Percentiles rank a stretch among this genome's conserved stretches.
Evolutionary conservation across 2,888 invertebrate species (phyloP).

Genomic region (Drosophila percnosoma): DNA sequence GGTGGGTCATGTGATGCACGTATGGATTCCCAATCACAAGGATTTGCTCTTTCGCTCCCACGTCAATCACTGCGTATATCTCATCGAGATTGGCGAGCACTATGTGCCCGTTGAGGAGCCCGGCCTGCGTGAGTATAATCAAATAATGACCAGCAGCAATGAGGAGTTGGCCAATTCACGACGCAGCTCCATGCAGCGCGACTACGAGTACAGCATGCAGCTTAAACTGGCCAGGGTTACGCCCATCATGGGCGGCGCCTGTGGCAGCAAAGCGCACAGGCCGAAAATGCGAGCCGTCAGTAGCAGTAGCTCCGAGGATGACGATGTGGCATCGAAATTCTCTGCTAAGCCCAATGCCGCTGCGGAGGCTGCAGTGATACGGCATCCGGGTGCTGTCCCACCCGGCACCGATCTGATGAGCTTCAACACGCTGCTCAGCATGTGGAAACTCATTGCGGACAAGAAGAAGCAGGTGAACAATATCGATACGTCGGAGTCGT

Average conservation of each 20-base stretch:
- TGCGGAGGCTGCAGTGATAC: background rate
- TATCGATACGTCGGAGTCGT: conserved; percentile 41
- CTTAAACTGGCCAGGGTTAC: conserved; percentile 70
- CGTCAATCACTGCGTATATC: conserved; percentile 95
- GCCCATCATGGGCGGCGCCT: conserved; percentile 63
- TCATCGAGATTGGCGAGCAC: conserved; percentile 96
- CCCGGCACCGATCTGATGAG: conserved; percentile 63
- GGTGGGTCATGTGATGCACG: conserved; percentile 97
- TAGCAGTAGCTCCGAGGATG: conserved; percentile 81
- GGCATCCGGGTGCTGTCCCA: conserved; percentile 3
- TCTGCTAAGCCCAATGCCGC: background rate
- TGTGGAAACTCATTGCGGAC: conserved; percentile 81
- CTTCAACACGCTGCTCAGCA: conserved; percentile 69
- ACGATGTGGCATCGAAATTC: conserved; percentile 29
- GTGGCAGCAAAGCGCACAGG: conserved; percentile 42
- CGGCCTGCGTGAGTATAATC: conserved; percentile 89
- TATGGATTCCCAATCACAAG: conserved; percentile 96
- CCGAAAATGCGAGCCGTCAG: conserved; percentile 79
- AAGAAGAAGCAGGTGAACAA: conserved; percentile 68
- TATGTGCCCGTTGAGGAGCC: conserved; percentile 97
- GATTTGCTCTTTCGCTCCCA: conserved; percentile 95
- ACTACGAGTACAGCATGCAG: conserved; percentile 72
- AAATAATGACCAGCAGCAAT: conserved; percentile 73
- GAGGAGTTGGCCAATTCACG: conserved; percentile 74
- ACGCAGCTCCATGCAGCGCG: conserved; percentile 77